Evolutionary conservation across 2,113 vertebrate genomes (phyloP).

Genomic region (Ochotona princeps): DNA sequence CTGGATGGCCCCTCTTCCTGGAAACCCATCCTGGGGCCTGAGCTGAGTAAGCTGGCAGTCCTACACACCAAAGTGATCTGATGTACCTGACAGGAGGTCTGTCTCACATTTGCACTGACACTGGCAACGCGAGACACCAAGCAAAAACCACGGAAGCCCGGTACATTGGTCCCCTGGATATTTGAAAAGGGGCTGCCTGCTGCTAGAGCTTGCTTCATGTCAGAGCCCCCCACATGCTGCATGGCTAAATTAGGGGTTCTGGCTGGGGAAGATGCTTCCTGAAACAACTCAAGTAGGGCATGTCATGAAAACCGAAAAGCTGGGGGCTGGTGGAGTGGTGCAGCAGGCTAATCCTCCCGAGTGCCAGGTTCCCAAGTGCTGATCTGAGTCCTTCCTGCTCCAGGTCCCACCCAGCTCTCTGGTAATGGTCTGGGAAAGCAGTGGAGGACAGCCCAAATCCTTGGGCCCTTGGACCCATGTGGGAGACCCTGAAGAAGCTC

Average conservation of each 20-base stretch:
- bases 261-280: accelerated
- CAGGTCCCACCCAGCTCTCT: too few species aligned
- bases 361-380: too few species aligned
- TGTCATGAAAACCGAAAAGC: background rate
- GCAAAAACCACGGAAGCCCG: background rate
- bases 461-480: too few species aligned
- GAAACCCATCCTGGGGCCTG: background rate
- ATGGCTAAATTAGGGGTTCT: background rate
- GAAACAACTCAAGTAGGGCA: background rate
- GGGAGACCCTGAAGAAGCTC: too few species aligned
- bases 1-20: background rate
- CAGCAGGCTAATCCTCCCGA: too few species aligned
- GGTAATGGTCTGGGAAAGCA: too few species aligned
- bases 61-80: too few species aligned
- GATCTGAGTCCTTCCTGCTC: too few species aligned
- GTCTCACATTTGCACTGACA: too few species aligned
- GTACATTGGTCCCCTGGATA: accelerated
- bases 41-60: background rate
- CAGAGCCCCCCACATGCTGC: background rate
- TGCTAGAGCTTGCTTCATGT: background rate
- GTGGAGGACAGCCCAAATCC: too few species aligned
- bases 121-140: too few species aligned
- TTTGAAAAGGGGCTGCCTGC: background rate
- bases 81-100: background rate
- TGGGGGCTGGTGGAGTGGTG: too few species aligned